Evolutionary conservation across 2,888 invertebrate species (phyloP).

Genomic region (Nymphalis polychloros): DNA sequence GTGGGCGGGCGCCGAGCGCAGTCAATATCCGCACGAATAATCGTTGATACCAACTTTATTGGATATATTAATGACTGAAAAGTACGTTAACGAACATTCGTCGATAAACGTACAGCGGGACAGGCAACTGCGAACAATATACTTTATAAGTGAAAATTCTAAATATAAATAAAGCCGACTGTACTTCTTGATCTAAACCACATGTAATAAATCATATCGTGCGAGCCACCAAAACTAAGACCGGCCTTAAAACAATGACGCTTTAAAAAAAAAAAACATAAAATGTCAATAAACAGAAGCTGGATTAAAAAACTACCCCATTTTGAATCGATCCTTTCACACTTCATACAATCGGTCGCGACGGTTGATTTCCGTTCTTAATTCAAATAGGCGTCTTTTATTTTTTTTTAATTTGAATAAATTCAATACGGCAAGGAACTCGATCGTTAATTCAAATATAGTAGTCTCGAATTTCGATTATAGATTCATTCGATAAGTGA

Average conservation of each 20-base stretch:
- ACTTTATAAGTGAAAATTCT: neutral
- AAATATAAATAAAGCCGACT: constrained; percentile 15
- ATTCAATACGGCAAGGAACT: constrained; percentile 55
- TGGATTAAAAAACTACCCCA: constrained; percentile 62
- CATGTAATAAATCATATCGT: constrained; percentile 27
- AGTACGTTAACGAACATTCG: constrained; percentile 7
- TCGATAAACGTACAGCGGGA: constrained; percentile 1
- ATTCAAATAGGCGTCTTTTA: constrained; percentile 75
- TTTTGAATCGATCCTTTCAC: constrained; percentile 80
- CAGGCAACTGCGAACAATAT: neutral
- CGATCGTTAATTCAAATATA: constrained; percentile 73
- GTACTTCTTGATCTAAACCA: constrained; percentile 15
- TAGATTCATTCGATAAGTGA: constrained; percentile 80
- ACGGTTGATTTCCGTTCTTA: constrained; percentile 81
- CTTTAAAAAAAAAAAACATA: constrained; percentile 55
- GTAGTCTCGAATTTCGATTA: constrained; percentile 76
- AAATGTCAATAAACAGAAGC: constrained; percentile 70
- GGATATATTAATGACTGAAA: constrained; percentile 19
- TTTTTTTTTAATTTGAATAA: constrained; percentile 57
- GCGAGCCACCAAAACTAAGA: constrained; percentile 29
- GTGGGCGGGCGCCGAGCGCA: constrained; percentile 29
- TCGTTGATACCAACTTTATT: constrained; percentile 26
- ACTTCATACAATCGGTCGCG: constrained; percentile 75
- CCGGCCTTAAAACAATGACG: constrained; percentile 49
- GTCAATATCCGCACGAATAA: constrained; percentile 29